Base-by-base conservation (phyloP, 2,113 vertebrate species). In the Orycteropus afer region DNA sequence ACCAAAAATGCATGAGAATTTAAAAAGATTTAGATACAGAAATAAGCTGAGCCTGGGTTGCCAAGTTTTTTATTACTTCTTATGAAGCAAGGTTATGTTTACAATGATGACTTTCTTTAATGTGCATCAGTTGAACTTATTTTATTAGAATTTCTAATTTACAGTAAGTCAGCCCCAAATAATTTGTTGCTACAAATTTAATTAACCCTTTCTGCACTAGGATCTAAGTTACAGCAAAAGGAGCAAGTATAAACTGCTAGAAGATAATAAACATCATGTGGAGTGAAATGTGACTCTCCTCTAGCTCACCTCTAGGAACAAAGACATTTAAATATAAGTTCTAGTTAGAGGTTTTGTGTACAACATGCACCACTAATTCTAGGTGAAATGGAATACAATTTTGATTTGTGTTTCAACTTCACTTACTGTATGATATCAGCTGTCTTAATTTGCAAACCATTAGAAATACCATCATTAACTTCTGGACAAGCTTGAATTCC, bases 21-120 rank as follows among this genome's bases (percentile, higher is more conserved):
- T 90, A 47, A 86, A 94, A 97, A 96, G 76, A 93, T 95, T 95
- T 90, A 55, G n/a, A 22, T 67, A 82, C 0, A 5, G 77, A 61
- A 95, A 95, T 83, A 96, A 97, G 85, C 7, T 59, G 61, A 97
- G 77, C 53, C 12, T 82, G 10, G 49, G 76, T 32, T 91, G 11
- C 90, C 55, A 91, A 94, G 18, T 42, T 83, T 95, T 98, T 96
- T 76, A 96, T 92, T 97, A 92, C 51, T 96, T 95, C 61, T 93
- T 96, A 5, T 53, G 93, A 97, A n/a, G 76, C 87, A 97, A 96
- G 40, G 49, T 95, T 95, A 94, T 86, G 45, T 94, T 97, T 97
- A 95, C 25, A 94, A 27, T 65, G 95, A 93, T 90, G 83, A 94
- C 22, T 95, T 92, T 67, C 45, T 96, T 93, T 95, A 92, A 97